Evolutionary conservation across 2,797 vertebrate genomes (phyloP), one percentile per base, ranked within the genome.

Genomic region (Gastrophryne carolinensis): DNA sequence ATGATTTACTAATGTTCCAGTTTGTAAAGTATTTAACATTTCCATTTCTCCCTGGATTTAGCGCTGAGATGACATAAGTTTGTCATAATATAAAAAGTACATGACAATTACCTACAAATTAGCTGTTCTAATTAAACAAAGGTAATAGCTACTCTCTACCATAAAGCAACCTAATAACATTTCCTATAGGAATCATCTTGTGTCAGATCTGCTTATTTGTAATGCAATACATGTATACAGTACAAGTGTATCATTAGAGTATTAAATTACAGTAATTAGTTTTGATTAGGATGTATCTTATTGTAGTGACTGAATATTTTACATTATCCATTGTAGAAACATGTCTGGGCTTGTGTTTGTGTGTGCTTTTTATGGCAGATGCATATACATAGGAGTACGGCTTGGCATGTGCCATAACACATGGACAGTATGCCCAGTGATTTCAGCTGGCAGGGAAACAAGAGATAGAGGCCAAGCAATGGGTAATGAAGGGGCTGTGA

Each of bases 401-500:
- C n/a, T 21, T 17, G 41, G 7, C 54, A 56, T 44, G 50, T 57
- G 52, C 21, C 27, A 54, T 37, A 56, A 27, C 66, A 56, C 41
- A 69, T 35, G 66, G 66, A 41, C 66, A 44, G n/a, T 54, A 34
- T 32, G 21, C 26, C 3, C 21, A 47, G 26, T 39, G 34, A 63
- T 19, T 72, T 37, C 37, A 65, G 34, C 49, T 56, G 60, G 61
- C 58, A 64, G 41, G 17, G 62, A 52, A 41, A 53, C 52, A 27
- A 15, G 19, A 30, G 30, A 72, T 54, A 19, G 27, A 71, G 67
- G 67, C 67, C 49, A 63, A 57, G 58, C 49, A 39, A 52, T 58
- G 60, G 66, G 27, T 65, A 49, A 2, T 49, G 67, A 77, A 64
- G 67, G 73, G 67, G 75, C 27, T 72, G 75, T 72, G 75, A 71